Evolutionary conservation across 2,797 vertebrate genomes (phyloP).

Genomic region (Onychomys leucogaster): DNA sequence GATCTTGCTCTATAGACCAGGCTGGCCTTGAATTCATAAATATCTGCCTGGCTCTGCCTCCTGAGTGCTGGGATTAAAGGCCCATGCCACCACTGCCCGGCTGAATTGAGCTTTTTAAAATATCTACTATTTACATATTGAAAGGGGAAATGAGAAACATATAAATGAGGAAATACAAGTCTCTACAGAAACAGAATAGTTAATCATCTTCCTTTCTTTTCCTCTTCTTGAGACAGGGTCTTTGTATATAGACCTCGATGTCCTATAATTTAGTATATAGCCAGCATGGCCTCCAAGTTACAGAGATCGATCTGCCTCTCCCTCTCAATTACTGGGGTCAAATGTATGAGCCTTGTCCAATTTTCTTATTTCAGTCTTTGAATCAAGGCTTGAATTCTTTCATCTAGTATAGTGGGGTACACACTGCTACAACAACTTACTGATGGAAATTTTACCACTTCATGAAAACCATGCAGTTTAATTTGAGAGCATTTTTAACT

Average conservation of each 20-base stretch:
- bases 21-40: too few relatives aligned
- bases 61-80: too few relatives aligned
- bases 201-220: not conserved
- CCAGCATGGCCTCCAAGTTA: not conserved
- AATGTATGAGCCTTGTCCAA: not conserved
- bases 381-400: slow-evolving; percentile 21
- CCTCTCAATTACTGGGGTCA: not conserved
- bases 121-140: slow-evolving; percentile 7
- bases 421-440: not conserved
- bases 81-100: too few relatives aligned
- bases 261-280: not conserved
- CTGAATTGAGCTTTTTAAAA: slow-evolving; percentile 37
- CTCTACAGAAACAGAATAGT: not conserved
- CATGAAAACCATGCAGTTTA: not conserved
- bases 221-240: not conserved
- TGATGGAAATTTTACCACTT: not conserved
- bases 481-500: slow-evolving; percentile 60
- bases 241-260: not conserved
- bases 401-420: not conserved
- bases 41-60: too few relatives aligned
- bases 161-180: not conserved
- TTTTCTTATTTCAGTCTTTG: slow-evolving; percentile 2
- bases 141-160: slow-evolving; percentile 1
- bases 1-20: too few relatives aligned
- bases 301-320: not conserved